phyloP scores from a whole-genome alignment of 2,888 invertebrate genomes.

The Chrysolina americana region DNA sequence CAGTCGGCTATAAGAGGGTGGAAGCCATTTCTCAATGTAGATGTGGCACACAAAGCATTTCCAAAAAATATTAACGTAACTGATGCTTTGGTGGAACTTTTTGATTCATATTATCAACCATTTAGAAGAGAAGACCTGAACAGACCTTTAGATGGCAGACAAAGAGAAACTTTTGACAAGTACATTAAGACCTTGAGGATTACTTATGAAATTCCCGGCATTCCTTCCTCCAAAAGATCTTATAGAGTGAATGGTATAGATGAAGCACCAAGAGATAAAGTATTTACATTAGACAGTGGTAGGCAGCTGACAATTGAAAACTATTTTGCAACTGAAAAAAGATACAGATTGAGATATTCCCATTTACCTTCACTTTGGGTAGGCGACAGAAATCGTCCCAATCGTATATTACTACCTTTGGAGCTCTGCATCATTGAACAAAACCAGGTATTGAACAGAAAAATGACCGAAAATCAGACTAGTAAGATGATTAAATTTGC shows the following conservation, averaged over 20 bases:
- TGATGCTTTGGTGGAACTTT: slow-evolving; percentile 57
- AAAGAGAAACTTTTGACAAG: slow-evolving; percentile 45
- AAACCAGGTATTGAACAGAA: slow-evolving; percentile 84
- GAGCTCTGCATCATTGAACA: slow-evolving; percentile 86
- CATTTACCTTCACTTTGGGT: slow-evolving; percentile 90
- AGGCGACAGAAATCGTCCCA: slow-evolving; percentile 66
- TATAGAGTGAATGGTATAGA: slow-evolving; percentile 70
- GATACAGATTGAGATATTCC: slow-evolving; percentile 72
- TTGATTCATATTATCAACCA: slow-evolving; percentile 24
- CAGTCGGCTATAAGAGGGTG: slow-evolving; percentile 93
- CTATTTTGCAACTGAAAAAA: slow-evolving; percentile 69
- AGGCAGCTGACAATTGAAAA: slow-evolving; percentile 67
- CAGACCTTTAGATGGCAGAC: slow-evolving; percentile 45
- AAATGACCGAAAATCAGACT: slow-evolving; percentile 88
- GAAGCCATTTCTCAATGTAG: slow-evolving; percentile 91
- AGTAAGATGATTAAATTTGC: slow-evolving; percentile 89
- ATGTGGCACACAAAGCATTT: slow-evolving; percentile 88
- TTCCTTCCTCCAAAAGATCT: slow-evolving; percentile 66
- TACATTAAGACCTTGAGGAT: slow-evolving; percentile 65
- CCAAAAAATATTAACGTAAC: slow-evolving; percentile 73
- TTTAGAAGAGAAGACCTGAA: slow-evolving; percentile 38
- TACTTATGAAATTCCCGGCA: slow-evolving; percentile 69
- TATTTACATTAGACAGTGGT: slow-evolving; percentile 64
- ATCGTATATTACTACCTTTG: slow-evolving; percentile 84
- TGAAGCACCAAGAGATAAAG: slow-evolving; percentile 62